Evolutionary conservation across 2,888 invertebrate genomes (phyloP).

Genomic region (Caenorhabditis japonica): DNA sequence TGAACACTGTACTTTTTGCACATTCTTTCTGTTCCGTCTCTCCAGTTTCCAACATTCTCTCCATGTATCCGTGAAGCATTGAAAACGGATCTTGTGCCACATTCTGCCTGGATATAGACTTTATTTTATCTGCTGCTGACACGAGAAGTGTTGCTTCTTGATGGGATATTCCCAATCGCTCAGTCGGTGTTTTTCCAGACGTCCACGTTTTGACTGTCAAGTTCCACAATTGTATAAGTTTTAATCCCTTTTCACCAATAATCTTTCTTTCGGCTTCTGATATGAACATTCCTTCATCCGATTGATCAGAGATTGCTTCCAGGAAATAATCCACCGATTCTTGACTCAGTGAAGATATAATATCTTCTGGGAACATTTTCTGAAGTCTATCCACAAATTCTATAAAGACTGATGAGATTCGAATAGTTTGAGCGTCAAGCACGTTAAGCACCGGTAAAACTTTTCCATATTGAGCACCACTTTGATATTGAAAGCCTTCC

Average conservation of each 20-base stretch:
- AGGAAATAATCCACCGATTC: slow-evolving; percentile 51
- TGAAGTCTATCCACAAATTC: slow-evolving; percentile 59
- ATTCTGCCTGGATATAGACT: slow-evolving; percentile 63
- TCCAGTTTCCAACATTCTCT: slow-evolving; percentile 51
- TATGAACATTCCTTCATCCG: slow-evolving; percentile 45
- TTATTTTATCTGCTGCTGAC: slow-evolving; percentile 57
- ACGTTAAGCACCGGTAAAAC: slow-evolving; percentile 58
- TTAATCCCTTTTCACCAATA: slow-evolving; percentile 5
- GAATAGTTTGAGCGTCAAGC: slow-evolving; percentile 62
- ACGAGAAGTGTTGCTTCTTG: slow-evolving; percentile 56
- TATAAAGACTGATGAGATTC: slow-evolving; percentile 57
- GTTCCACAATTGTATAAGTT: slow-evolving; percentile 55
- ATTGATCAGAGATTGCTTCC: slow-evolving; percentile 49
- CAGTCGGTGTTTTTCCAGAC: slow-evolving; percentile 50
- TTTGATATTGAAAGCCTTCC: slow-evolving; percentile 10
- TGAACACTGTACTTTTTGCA: slow-evolving; percentile 44
- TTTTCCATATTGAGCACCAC: slow-evolving; percentile 33
- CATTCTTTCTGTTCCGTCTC: slow-evolving; percentile 44
- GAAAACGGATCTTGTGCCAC: slow-evolving; percentile 61
- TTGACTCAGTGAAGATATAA: slow-evolving; percentile 8
- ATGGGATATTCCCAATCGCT: slow-evolving; percentile 42
- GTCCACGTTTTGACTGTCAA: slow-evolving; percentile 58
- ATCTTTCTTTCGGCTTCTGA: slow-evolving; percentile 47
- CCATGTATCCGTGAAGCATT: slow-evolving; percentile 63
- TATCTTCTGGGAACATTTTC: slow-evolving; percentile 37